Evolutionary conservation across 2,113 vertebrate genomes (phyloP).

Genomic region (Hiodon alosoides): DNA sequence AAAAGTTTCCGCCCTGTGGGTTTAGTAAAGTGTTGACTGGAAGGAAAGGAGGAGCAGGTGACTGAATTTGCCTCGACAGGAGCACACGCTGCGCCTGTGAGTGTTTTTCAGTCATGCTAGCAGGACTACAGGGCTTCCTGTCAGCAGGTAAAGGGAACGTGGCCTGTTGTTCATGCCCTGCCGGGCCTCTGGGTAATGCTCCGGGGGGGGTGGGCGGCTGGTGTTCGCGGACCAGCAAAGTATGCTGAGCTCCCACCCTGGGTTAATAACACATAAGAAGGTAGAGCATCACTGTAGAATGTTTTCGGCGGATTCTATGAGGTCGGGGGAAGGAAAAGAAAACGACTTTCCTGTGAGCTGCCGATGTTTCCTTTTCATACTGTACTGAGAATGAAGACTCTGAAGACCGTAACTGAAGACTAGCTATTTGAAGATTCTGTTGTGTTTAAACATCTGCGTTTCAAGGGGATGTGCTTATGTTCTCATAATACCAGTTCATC

Average conservation of each 20-base stretch:
- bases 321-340: not conserved
- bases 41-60: slow-evolving; percentile 14
- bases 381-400: too few relatives aligned
- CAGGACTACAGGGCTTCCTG: not conserved
- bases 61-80: slow-evolving; percentile 30
- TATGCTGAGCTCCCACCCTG: too few relatives aligned
- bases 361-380: too few relatives aligned
- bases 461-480: slow-evolving; percentile 8
- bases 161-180: slow-evolving; percentile 20
- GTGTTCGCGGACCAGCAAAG: too few relatives aligned
- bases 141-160: slow-evolving; percentile 16
- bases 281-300: too few relatives aligned
- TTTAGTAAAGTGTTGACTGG: not conserved
- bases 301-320: too few relatives aligned
- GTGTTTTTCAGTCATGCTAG: not conserved
- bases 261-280: too few relatives aligned
- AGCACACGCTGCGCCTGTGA: slow-evolving; percentile 14
- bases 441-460: not conserved
- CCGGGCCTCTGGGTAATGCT: slow-evolving; percentile 6
- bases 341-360: too few relatives aligned
- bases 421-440: slow-evolving; percentile 13
- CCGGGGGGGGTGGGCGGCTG: not conserved
- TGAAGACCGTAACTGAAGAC: too few relatives aligned
- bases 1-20: not conserved
- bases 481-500: slow-evolving; percentile 1